Conservation (phyloP, 2,113 vertebrate genomes). For the Chroicocephalus ridibundus region DNA sequence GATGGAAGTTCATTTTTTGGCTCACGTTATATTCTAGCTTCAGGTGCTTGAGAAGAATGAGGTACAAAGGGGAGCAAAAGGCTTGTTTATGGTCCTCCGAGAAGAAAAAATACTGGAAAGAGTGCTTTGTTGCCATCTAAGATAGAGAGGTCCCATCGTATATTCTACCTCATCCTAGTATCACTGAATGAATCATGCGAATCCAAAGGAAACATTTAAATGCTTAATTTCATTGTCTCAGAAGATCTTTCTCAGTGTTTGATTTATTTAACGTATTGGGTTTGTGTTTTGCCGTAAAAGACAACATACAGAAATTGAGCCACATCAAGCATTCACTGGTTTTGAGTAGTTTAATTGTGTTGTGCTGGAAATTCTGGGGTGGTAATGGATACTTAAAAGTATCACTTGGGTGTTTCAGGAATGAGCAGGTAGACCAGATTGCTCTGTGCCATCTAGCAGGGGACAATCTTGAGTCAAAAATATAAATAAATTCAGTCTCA, state of each 20-base stretch:
- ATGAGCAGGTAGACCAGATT: not conserved
- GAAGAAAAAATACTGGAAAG: not conserved
- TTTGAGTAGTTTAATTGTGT: not conserved
- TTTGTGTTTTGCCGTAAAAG: not conserved
- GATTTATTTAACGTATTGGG: not conserved
- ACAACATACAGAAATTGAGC: not conserved
- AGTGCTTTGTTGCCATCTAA: not conserved
- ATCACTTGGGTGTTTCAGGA: not conserved
- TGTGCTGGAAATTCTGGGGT: not conserved
- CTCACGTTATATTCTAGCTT: not conserved
- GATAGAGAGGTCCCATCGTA: not conserved
- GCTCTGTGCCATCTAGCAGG: not conserved
- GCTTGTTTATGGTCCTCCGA: not conserved
- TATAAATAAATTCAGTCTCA: not conserved
- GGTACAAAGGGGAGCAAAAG: not conserved
- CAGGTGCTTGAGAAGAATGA: not conserved
- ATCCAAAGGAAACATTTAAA: not conserved
- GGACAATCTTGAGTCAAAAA: not conserved
- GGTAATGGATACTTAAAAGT: not conserved
- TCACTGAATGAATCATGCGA: not conserved
- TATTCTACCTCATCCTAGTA: not conserved
- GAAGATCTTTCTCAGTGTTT: not conserved
- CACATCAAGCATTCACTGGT: not conserved
- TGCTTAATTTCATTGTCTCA: not conserved
- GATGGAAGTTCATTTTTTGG: not conserved